Base-by-base conservation (phyloP, 1,140 invertebrate genomes). In the Drosophila murphyi region DNA sequence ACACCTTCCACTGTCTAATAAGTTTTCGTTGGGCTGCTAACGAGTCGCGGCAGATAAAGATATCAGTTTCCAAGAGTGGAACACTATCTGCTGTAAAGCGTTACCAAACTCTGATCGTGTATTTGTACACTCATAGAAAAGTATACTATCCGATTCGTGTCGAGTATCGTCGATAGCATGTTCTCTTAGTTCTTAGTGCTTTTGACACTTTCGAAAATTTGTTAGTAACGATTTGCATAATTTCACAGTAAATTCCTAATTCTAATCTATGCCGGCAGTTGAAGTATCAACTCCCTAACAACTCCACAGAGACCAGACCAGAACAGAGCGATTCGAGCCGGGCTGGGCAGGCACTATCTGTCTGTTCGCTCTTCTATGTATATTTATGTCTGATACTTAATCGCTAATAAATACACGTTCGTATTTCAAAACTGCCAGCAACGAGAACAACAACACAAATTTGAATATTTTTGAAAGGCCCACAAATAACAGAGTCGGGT, bases 381-480 rank as follows among this genome's bases (percentile, higher is more conserved):
- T 74, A 74, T 48, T 75, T 71, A 52, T 63, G 73, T 76, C 57
- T 76, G 68, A 71, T 71, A 75, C 73, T 81, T 87, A 88, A 87
- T 87, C 83, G 76, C 72, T 87, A 88, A 88, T 88, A 88, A 88
- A 89, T 89, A 88, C 76, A 83, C 83, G 62, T 86, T 87, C 83
- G 85, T 87, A 87, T 87, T 88, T 88, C 85, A 83, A 83, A 86
- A 86, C 70, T 54, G 20, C 32, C 35, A 69, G 48, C 43, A 61
- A 50, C 45, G 43, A 70, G 8, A 64, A 51, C 32, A 52, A 43
- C 48, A 29, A 63, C 34, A 39, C 5, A 52, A 68, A 89, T 88
- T 88, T 88, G 55, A 88, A 88, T 88, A 88, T 78, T 78, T 87
- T 83, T 77, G 80, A 87, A 88, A 80, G 83, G 52, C 4, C 28